Evolutionary conservation across 2,888 invertebrate genomes (phyloP), one percentile per base, ranked within the genome.

Genomic region (Ornithoptera priamus): DNA sequence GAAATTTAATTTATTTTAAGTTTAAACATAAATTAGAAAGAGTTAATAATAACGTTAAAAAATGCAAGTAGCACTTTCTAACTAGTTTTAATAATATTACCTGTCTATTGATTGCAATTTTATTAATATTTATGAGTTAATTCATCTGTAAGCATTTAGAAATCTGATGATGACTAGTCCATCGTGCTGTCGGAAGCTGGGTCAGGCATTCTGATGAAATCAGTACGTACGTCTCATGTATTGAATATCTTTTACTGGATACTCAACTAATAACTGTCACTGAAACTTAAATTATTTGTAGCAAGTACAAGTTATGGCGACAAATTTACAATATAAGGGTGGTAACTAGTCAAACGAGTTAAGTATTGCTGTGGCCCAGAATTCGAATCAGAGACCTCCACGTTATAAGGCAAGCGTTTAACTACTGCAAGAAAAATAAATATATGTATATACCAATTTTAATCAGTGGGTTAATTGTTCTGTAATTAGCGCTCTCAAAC

Each of bases 161-260:
- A 75, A 74, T 72, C 61, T 56, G 73, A 72, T 65, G 74, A 69
- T 69, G 71, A 71, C 69, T 66, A 65, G 72, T 74, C 71, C 68
- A 72, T 72, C 69, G 24, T 20, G 15, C 42, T 70, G 68, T 71
- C 77, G 76, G 77, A 77, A 77, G 74, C 74, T 65, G 73, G 76
- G 75, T 73, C 74, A 72, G 53, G 66, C 60, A 58, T 57, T 68
- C n/a, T 66, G 68, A 36, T 65, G 65, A 69, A 68, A 69, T 74
- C 15, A 20, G 12, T 42, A 60, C 59, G 56, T 64, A 56, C 60
- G 56, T 62, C 22, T 65, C 56, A 39, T 39, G 36, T 64, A 39
- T 60, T 24, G 46, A 64, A 63, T 30, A 64, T 22, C 68, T 63
- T 68, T 64, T 50, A 59, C 1, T 58, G 36, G 22, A 68, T 59